Percentiles rank a stretch among this genome's conserved stretches.
Conservation (phyloP, 2,888 invertebrate genomes). For the Orthosia incerta region DNA sequence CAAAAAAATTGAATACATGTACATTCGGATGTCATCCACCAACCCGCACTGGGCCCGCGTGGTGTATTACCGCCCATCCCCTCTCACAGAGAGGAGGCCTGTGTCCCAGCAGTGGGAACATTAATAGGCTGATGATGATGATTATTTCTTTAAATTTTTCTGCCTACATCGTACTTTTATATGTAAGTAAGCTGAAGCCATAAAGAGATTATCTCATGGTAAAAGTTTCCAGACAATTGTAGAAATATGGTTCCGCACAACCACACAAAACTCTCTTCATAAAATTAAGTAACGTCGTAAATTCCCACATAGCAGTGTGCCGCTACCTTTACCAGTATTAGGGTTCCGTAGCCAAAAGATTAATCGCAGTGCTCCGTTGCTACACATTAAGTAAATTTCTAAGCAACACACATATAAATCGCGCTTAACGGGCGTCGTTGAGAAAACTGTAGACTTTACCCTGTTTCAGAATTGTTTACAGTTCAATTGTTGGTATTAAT, state of each 20-base stretch:
- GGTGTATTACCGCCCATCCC: no score
- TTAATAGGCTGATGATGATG: no score
- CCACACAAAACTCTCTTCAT: conserved; percentile 52
- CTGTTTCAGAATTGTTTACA: conserved; percentile 51
- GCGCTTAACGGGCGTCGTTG: conserved; percentile 81
- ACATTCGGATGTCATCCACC: no score
- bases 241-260: conserved; percentile 21
- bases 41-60: no score
- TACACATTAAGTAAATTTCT: conserved; percentile 87
- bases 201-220: neutral
- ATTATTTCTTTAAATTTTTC: neutral
- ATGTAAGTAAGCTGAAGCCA: neutral
- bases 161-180: neutral
- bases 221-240: conserved; percentile 14
- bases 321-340: conserved; percentile 54
- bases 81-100: no score
- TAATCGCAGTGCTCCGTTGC: conserved; percentile 83
- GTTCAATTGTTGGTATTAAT: conserved; percentile 58
- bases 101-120: no score
- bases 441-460: conserved; percentile 66
- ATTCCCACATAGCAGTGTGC: conserved; percentile 53
- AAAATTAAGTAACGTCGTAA: conserved; percentile 54
- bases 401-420: conserved; percentile 87
- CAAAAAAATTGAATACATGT: no score
- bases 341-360: conserved; percentile 72